Base-by-base conservation (phyloP, 2,888 invertebrate genomes). In the Germaria angustata region DNA sequence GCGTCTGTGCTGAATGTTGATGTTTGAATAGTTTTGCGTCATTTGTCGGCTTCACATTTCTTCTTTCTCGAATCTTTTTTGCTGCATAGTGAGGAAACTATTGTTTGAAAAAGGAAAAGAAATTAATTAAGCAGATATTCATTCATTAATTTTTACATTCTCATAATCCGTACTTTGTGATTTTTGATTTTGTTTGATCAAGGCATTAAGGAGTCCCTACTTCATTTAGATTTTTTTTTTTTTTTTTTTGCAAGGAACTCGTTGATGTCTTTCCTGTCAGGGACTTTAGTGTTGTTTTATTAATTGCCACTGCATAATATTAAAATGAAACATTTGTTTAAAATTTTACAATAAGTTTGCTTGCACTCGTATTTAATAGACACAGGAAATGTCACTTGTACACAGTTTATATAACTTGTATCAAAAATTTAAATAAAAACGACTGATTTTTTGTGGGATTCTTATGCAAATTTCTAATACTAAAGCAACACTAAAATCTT, bases 301-400 rank as follows among this genome's bases (percentile, higher is more conserved):
- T 82, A 82, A 82, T 82, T 82, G 61, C 82, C 55, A 59, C 79
- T 82, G 82, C 82, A 82, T 71, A 69, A 73, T 61, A 20, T 57
- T 15, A 28, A 28, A 36, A 55, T 51, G 69, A 49, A 65, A 41
- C 28, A 28, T 28, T 28, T 28, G n/a, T 28, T 3, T 28, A 28
- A 28, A 5, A 3, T 28, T 28, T 28, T 5, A 28, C 28, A 28
- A n/a, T n/a, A n/a, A n/a, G n/a, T n/a, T n/a, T n/a, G n/a, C n/a
- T n/a, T n/a, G n/a, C n/a, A n/a, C n/a, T n/a, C n/a, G n/a, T n/a
- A n/a, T n/a, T n/a, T n/a, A n/a, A n/a, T n/a, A n/a, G n/a, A n/a
- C n/a, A n/a, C n/a, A n/a, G n/a, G n/a, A n/a, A n/a, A n/a, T n/a
- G n/a, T n/a, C n/a, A n/a, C n/a, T n/a, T n/a, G n/a, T n/a, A n/a